phyloP scores from a whole-genome alignment of 2,888 invertebrate species.

The Malthinus seriepunctatus region DNA sequence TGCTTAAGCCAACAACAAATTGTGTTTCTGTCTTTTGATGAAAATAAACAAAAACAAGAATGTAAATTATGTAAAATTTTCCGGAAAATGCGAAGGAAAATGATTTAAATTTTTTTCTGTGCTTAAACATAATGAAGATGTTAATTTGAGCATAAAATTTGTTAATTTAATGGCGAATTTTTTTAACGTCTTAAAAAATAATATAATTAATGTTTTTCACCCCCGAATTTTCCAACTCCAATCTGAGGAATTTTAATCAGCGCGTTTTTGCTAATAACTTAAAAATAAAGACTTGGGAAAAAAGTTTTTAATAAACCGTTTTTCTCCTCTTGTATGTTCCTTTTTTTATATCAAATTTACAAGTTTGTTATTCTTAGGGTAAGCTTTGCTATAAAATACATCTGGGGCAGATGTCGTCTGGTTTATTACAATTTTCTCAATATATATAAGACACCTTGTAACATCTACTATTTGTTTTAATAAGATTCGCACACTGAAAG shows the following conservation, averaged over 20 bases:
- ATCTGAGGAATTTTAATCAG: slow-evolving; percentile 27
- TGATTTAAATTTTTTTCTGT: not conserved
- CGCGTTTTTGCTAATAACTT: slow-evolving; percentile 17
- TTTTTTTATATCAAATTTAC: slow-evolving; percentile 25
- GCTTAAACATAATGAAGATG: slow-evolving; percentile 10
- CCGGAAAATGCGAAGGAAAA: not conserved
- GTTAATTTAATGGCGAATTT: slow-evolving; percentile 12
- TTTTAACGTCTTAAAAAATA: not conserved
- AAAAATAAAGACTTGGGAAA: slow-evolving; percentile 6
- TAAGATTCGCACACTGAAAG: slow-evolving; percentile 24
- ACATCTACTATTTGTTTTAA: slow-evolving; percentile 37
- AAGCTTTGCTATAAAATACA: slow-evolving; percentile 35
- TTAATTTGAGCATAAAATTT: slow-evolving; percentile 13
- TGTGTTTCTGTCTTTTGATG: too few species aligned
- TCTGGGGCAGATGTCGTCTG: slow-evolving; percentile 34
- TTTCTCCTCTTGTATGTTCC: slow-evolving; percentile 5
- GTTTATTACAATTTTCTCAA: slow-evolving; percentile 38
- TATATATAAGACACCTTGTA: slow-evolving; percentile 39
- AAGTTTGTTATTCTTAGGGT: slow-evolving; percentile 24
- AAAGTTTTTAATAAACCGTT: slow-evolving; percentile 17
- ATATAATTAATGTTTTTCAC: slow-evolving; percentile 24
- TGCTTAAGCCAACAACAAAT: too few species aligned
- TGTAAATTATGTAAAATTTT: not conserved
- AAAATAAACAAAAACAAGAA: too few species aligned
- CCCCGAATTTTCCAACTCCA: slow-evolving; percentile 13